Evolutionary conservation across 2,888 invertebrate genomes (phyloP).

Genomic region (Octodonta nipae): DNA sequence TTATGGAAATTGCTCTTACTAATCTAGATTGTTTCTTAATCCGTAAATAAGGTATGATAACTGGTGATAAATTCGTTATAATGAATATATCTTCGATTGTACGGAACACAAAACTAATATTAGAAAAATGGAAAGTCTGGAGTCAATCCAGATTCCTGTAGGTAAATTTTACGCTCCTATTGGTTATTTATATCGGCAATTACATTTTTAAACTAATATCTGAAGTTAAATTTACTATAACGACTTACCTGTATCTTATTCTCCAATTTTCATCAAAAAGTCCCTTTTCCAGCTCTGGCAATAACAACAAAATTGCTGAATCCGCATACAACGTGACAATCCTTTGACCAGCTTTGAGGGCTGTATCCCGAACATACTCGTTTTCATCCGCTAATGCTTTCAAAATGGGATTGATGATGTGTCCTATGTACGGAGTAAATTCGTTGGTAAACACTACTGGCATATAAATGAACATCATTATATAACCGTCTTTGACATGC

Average conservation of each 20-base stretch:
- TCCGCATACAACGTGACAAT: conserved; percentile 95
- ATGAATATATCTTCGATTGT: no score
- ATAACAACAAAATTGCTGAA: conserved; percentile 77
- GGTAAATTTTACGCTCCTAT: no score
- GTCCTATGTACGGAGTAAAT: conserved; percentile 79
- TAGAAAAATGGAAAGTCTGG: no score
- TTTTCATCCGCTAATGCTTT: conserved; percentile 97
- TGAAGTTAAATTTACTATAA: no score
- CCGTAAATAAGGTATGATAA: no score
- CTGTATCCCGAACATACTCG: conserved; percentile 96
- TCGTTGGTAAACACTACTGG: conserved; percentile 91
- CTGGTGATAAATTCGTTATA: no score
- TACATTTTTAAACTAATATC: no score
- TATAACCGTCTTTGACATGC: conserved; percentile 97
- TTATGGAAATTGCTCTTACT: no score
- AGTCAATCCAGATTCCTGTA: no score
- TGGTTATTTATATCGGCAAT: no score
- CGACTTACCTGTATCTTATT: conserved; percentile 58
- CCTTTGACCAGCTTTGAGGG: conserved; percentile 87
- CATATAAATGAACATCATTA: conserved; percentile 99
- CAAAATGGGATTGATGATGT: conserved; percentile 92
- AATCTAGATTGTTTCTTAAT: no score
- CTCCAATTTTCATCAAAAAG: conserved; percentile 98
- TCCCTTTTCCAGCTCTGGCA: conserved; percentile 88
- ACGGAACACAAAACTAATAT: no score